Conservation (phyloP, 1,140 invertebrate genomes). For the Schlechtendalia chinensis region DNA sequence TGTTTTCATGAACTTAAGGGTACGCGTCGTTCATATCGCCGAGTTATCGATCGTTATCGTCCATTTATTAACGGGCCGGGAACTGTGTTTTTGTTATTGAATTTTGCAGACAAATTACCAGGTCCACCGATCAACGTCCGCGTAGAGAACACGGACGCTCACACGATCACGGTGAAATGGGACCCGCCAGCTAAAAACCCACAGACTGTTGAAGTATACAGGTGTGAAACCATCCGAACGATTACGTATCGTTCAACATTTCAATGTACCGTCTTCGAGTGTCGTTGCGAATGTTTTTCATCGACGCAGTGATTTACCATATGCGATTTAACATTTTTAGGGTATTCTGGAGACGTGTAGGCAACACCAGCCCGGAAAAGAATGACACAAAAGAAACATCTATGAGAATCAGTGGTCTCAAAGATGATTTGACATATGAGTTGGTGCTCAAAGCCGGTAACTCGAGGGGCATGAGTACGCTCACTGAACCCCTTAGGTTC, state of each 20-base stretch:
- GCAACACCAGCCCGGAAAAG: slow-evolving; percentile 60
- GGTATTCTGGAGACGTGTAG: slow-evolving; percentile 60
- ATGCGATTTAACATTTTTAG: slow-evolving; percentile 52
- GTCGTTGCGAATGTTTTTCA: too few species aligned
- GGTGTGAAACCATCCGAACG: slow-evolving; percentile 55
- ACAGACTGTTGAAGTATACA: slow-evolving; percentile 76
- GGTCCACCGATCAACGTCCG: slow-evolving; percentile 73
- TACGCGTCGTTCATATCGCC: slow-evolving; percentile 53
- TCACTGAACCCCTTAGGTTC: slow-evolving; percentile 71
- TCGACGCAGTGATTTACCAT: too few species aligned
- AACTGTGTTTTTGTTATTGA: too few species aligned
- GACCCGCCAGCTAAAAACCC: slow-evolving; percentile 77
- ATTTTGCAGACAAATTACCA: slow-evolving; percentile 61
- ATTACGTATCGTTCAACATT: neutral
- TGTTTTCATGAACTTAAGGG: slow-evolving; percentile 78
- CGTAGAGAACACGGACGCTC: slow-evolving; percentile 63
- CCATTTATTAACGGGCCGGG: too few species aligned
- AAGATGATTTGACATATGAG: slow-evolving; percentile 72
- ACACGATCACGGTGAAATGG: slow-evolving; percentile 68
- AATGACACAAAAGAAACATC: slow-evolving; percentile 71
- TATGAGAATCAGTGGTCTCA: slow-evolving; percentile 67
- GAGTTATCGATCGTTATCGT: too few species aligned
- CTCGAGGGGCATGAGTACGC: slow-evolving; percentile 71
- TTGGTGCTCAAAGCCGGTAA: slow-evolving; percentile 79
- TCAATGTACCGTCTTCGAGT: too few species aligned